These are phyloP conservation scores for Deroplatys truncata DNA, from an alignment of 2,888 invertebrate species.

Conservation along the genomic window DNA sequence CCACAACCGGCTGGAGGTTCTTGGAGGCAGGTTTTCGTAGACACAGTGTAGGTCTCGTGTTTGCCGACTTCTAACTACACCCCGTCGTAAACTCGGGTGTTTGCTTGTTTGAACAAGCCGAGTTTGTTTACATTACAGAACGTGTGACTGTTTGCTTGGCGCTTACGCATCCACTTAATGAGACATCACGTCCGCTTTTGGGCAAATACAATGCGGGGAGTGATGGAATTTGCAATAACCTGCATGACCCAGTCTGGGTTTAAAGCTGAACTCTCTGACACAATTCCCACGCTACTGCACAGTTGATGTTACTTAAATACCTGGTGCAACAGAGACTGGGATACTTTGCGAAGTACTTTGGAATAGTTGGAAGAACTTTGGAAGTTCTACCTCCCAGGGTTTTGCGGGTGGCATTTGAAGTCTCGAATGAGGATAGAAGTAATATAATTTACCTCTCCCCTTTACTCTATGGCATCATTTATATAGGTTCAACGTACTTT, in stretches of 20 bases:
- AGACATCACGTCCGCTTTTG: neutral
- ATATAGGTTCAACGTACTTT: no score
- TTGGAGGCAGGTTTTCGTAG: neutral
- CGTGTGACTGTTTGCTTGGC: neutral
- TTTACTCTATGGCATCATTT: no score
- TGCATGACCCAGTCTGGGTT: neutral
- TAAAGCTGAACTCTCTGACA: neutral
- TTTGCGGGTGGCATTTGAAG: no score
- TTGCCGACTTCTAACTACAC: neutral
- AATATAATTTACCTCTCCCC: no score
- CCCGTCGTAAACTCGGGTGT: neutral
- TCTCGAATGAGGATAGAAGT: no score
- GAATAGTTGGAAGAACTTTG: neutral
- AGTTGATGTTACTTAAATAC: no score
- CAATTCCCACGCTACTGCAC: neutral
- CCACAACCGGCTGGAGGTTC: neutral
- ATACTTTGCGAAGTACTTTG: neutral
- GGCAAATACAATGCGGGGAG: neutral
- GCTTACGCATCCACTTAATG: neutral
- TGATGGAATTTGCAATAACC: neutral
- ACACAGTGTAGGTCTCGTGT: neutral
- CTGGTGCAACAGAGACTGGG: no score
- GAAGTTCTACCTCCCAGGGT: no score
- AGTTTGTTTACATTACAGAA: neutral
- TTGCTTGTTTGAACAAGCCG: neutral